A percentile compares a stretch with the other conserved stretches of the same genome.
phyloP scores from a whole-genome alignment of 2,888 invertebrate genomes.

The Pheosia gnoma region DNA sequence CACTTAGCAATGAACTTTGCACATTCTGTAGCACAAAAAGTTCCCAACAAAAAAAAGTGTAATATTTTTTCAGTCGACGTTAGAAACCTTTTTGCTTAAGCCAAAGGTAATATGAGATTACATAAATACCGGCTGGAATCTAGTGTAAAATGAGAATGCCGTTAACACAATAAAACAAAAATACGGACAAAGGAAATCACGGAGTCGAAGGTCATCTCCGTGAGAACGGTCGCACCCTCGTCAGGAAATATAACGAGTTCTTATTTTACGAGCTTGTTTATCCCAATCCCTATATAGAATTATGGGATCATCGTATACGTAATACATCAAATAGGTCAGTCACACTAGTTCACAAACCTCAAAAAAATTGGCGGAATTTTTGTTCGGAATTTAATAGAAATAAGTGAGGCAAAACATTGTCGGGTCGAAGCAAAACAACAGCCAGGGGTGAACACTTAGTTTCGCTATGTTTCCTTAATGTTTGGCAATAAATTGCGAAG shows the following conservation, averaged over 20 bases:
- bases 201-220: constrained; percentile 40
- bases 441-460: constrained; percentile 41
- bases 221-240: constrained; percentile 51
- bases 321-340: constrained; percentile 25
- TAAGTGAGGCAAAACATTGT: constrained; percentile 34
- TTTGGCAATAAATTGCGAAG: constrained; percentile 65
- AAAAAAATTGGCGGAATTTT: constrained; percentile 3
- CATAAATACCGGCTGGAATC: too few relatives aligned
- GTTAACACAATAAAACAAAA: background rate
- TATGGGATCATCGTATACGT: constrained; percentile 12
- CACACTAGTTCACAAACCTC: constrained; percentile 1
- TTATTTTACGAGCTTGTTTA: constrained; percentile 63
- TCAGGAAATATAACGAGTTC: constrained; percentile 58
- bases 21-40: background rate
- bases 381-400: constrained; percentile 18
- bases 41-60: too few relatives aligned
- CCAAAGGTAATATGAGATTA: too few relatives aligned
- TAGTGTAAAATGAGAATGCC: constrained; percentile 5
- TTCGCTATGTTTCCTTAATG: constrained; percentile 50
- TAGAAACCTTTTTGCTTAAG: too few relatives aligned
- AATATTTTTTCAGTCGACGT: too few relatives aligned
- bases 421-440: constrained; percentile 44
- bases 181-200: constrained; percentile 34
- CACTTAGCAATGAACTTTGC: background rate
- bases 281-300: constrained; percentile 43